Base-by-base conservation (phyloP, 2,888 invertebrate genomes). In the Drosophila testacea region DNA sequence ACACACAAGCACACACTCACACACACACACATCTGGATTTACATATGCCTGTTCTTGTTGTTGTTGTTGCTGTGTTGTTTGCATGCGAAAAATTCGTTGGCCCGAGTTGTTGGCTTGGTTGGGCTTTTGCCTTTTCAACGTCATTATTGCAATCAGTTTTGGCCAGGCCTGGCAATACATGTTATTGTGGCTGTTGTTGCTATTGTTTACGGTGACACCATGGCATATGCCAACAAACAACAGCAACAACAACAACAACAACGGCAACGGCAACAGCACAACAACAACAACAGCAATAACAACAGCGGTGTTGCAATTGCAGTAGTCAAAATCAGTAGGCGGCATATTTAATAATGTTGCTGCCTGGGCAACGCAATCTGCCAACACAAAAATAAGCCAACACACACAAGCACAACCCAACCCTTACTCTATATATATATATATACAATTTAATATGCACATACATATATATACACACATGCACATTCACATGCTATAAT, bases 281-380 rank as follows among this genome's bases (percentile, higher is more conserved):
- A n/a, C 28, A 44, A 9, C 38, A 16, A 16, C 16, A 16, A 16
- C 16, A 16, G 16, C 16, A 16, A 16, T 16, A 61, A 11, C 59
- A 60, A 6, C 28, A 46, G 13, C 27, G 10, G 4, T 39, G 42
- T 9, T 30, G 63, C 52, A 48, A 56, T 56, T 67, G 55, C 63
- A 57, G 60, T 61, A 52, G 54, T 42, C 34, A 30, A n/a, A 30
- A 51, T 16, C 38, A 32, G 41, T 28, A 30, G 59, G 61, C 30
- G 63, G 52, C 73, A 80, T 81, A 81, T 71, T 66, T 62, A 70
- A 81, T 81, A 81, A 68, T 67, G 71, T 51, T 70, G 71, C 69
- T 77, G 75, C 65, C 75, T 57, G 56, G 77, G 69, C 75, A 78
- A 74, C 78, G 78, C 69, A 71, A 60, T 64, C 65, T 59, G 65